phyloP scores from a whole-genome alignment of 2,888 invertebrate species.

The Drosophila yooni region DNA sequence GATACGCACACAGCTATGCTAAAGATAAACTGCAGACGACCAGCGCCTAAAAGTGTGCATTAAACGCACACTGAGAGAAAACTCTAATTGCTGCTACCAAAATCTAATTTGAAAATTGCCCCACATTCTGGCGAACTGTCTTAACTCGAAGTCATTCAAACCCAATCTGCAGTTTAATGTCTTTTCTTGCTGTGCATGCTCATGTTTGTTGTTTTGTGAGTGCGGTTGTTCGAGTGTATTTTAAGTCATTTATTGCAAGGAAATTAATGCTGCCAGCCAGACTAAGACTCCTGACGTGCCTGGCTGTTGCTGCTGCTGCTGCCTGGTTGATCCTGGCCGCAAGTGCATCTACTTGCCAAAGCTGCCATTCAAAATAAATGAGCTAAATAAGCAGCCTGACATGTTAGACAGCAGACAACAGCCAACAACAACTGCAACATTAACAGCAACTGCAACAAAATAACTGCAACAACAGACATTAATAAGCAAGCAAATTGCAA shows the following conservation, averaged over 20 bases:
- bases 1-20: slow-evolving; percentile 41
- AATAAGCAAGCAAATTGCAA: slow-evolving; percentile 75
- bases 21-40: slow-evolving; percentile 49
- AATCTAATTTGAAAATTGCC: not conserved
- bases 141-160: not conserved
- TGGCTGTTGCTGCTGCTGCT: slow-evolving; percentile 13
- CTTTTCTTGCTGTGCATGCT: slow-evolving; percentile 1
- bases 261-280: slow-evolving; percentile 64
- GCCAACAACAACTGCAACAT: slow-evolving; percentile 18
- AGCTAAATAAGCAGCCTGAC: slow-evolving; percentile 78
- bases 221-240: slow-evolving; percentile 46
- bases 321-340: slow-evolving; percentile 45
- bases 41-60: slow-evolving; percentile 60
- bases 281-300: slow-evolving; percentile 20
- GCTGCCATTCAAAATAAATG: slow-evolving; percentile 82
- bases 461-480: slow-evolving; percentile 46
- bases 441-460: slow-evolving; percentile 8
- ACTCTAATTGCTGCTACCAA: not conserved
- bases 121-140: not conserved
- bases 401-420: slow-evolving; percentile 55
- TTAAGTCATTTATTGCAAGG: slow-evolving; percentile 69
- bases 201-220: slow-evolving; percentile 5
- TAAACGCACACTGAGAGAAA: not conserved
- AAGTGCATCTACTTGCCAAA: slow-evolving; percentile 68
- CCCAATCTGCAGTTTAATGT: too few relatives aligned